Base-by-base conservation (phyloP, 2,113 vertebrate genomes). In the Ursus arctos region DNA sequence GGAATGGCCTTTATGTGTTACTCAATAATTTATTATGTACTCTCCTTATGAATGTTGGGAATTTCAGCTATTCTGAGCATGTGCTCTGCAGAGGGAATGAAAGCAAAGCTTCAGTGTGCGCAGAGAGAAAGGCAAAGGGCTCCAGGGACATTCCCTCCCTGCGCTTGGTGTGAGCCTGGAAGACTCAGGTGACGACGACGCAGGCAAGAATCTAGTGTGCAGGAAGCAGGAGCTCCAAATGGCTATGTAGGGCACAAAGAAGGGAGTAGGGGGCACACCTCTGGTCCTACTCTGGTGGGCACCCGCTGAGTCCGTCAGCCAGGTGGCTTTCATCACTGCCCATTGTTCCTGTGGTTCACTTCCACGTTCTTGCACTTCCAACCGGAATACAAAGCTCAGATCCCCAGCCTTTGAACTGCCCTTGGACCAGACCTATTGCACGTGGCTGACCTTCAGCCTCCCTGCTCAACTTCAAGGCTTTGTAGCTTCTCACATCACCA, bases 61-160 rank as follows among this genome's bases (percentile, higher is more conserved):
- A 98, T 99, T 92, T 97, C 98, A 97, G 98, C 96, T 96, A 98
- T 98, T 97, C 97, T 82, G 67, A 98, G 84, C 97, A 97, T 94
- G 91, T 33, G 49, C 94, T 94, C 92, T 93, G 88, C 94, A 91
- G 95, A 98, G 83, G 94, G 83, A 93, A 97, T 92, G 98, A 98
- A 98, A 97, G 98, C 97, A 98, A 97, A 97, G 97, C 84, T 86
- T 57, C 65, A 89, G 94, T 97, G 97, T 97, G 96, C 87, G 77
- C 92, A 53, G 69, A 53, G 97, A 91, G 96, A 97, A 94, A 96
- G 91, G 36, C 93, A 91, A 63, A 96, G 98, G 93, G 98, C 97
- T 98, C 83, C 97, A 85, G 71, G 31, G 96, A 94, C 93, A 86
- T 96, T 43, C 96, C 96, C 97, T 87, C 63, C 86, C 16, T 43